Percentiles rank a stretch among this genome's conserved stretches.
Evolutionary conservation across 2,888 invertebrate genomes (phyloP).

Genomic region (Thelaira solivaga): DNA sequence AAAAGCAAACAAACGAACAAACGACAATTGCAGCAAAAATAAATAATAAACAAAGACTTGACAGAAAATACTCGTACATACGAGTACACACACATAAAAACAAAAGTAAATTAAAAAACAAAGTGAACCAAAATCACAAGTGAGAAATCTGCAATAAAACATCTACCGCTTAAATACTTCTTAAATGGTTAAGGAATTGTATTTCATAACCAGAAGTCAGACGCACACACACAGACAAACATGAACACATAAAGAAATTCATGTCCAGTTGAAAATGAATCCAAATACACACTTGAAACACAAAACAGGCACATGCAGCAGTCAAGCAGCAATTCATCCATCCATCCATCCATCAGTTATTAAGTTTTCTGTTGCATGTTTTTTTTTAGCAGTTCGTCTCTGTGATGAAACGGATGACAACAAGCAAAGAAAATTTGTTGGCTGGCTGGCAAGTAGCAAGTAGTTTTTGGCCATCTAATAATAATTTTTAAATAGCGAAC

Average conservation of each 20-base stretch:
- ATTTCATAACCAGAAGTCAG: slow-evolving; percentile 61
- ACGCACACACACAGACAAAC: not conserved
- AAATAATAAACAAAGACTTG: not conserved
- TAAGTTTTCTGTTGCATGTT: slow-evolving; percentile 25
- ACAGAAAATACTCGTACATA: not conserved
- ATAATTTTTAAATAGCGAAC: too few species aligned
- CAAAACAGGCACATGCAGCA: too few species aligned
- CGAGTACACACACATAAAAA: too few species aligned
- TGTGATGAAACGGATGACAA: slow-evolving; percentile 51
- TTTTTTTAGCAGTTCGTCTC: too few species aligned
- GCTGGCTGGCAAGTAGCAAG: not conserved
- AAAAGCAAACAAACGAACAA: slow-evolving; percentile 15
- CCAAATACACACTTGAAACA: too few species aligned
- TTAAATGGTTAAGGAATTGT: slow-evolving; percentile 59
- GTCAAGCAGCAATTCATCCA: not conserved
- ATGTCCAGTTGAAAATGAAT: slow-evolving; percentile 29
- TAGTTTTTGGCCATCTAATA: too few species aligned
- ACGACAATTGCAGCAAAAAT: slow-evolving; percentile 19
- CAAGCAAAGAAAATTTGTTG: slow-evolving; percentile 43
- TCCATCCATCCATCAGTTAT: slow-evolving; percentile 33
- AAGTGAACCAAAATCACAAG: slow-evolving; percentile 40
- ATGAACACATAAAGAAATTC: not conserved
- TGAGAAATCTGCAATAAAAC: slow-evolving; percentile 50
- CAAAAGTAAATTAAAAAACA: slow-evolving; percentile 7
- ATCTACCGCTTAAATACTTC: slow-evolving; percentile 56